Evolutionary conservation across 35 echinoderm and acorn worm species (phyloP).

Genomic region (Stichopus chloronotus): DNA sequence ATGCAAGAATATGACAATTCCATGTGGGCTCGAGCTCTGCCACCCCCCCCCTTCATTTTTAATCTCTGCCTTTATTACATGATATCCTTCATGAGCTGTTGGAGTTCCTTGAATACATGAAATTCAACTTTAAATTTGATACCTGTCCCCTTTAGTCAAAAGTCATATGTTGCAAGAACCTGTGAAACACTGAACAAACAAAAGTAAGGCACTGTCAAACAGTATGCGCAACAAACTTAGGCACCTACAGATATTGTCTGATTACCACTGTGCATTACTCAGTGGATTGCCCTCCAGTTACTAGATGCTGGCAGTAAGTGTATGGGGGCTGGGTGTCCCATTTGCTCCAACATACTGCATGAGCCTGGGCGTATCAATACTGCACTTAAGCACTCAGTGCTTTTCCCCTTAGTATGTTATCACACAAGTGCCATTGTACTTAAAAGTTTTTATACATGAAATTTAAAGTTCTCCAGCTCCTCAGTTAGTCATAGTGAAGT

Average conservation of each 20-base stretch:
- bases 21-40: not conserved
- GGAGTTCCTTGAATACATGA: slow-evolving; percentile 12
- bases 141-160: not conserved
- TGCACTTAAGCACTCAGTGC: slow-evolving; percentile 18
- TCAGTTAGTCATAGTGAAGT: slow-evolving; percentile 20
- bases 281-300: not conserved
- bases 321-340: slow-evolving; percentile 13
- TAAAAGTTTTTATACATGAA: too few species aligned
- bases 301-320: not conserved
- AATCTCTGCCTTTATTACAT: slow-evolving; percentile 6
- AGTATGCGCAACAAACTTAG: too few species aligned
- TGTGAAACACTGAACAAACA: slow-evolving; percentile 5
- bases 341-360: not conserved
- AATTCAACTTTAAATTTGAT: slow-evolving; percentile 13
- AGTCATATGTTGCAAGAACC: slow-evolving; percentile 22
- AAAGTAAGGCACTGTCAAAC: slow-evolving; percentile 9
- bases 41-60: not conserved
- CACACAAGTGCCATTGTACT: not conserved
- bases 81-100: slow-evolving; percentile 9
- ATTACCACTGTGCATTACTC: not conserved
- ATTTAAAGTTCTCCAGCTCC: slow-evolving; percentile 9
- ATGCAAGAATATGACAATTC: not conserved
- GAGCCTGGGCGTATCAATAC: slow-evolving; percentile 11
- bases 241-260: slow-evolving; percentile 6
- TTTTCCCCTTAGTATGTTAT: not conserved